phyloP scores from a whole-genome alignment of 2,888 invertebrate genomes.

The Cenopis cana region DNA sequence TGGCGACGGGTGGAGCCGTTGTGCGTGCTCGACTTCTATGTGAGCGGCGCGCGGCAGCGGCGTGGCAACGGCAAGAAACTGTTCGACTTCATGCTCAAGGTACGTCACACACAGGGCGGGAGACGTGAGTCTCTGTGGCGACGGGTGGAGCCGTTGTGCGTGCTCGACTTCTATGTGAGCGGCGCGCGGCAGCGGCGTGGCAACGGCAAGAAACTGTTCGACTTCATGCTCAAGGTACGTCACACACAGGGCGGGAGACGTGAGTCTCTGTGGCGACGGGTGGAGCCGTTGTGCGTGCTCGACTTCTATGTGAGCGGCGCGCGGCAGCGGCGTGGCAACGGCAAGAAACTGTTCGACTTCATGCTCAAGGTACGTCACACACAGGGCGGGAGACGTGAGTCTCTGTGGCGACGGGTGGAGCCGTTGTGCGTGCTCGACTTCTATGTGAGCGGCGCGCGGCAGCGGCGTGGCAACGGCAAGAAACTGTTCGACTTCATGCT shows the following conservation, averaged over 20 bases:
- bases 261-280: too few species aligned
- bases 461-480: not conserved
- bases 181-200: not conserved
- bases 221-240: constrained; percentile 53
- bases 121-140: not conserved
- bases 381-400: too few species aligned
- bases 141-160: constrained; percentile 86
- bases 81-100: constrained; percentile 53
- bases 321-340: not conserved
- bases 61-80: not conserved
- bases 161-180: constrained; percentile 93
- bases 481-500: constrained; percentile 19
- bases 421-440: too few species aligned
- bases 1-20: constrained; percentile 82
- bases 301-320: too few species aligned
- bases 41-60: too few species aligned
- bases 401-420: too few species aligned
- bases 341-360: not conserved
- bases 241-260: too few species aligned
- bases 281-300: too few species aligned
- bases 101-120: not conserved
- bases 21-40: too few species aligned
- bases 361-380: constrained; percentile 55
- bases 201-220: not conserved
- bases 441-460: too few species aligned